A percentile compares a stretch with the other conserved stretches of the same genome.
Evolutionary conservation across 64 coral and sea anemone species (phyloP).

Genomic region (Platygyra sinensis): DNA sequence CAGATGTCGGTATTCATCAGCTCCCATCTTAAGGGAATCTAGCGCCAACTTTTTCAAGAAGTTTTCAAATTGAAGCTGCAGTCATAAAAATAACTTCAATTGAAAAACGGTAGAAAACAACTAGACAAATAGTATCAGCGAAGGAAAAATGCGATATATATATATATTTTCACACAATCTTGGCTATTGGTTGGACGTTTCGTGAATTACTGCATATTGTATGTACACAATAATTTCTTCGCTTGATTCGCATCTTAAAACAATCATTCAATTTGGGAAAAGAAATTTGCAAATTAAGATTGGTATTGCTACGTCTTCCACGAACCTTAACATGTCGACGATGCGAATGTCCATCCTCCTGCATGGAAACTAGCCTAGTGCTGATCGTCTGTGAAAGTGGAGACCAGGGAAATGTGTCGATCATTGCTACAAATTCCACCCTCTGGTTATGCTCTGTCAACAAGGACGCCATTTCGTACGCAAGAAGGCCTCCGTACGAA

Average conservation of each 20-base stretch:
- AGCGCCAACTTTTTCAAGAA: slow-evolving; percentile 29
- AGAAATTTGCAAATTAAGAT: no score
- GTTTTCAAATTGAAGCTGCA: slow-evolving; percentile 25
- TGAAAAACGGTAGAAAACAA: background rate
- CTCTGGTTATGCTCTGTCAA: slow-evolving; percentile 21
- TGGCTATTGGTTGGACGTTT: no score
- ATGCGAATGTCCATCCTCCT: background rate
- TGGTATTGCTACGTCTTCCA: no score
- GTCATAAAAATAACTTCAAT: background rate
- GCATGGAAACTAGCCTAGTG: background rate
- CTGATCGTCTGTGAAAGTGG: background rate
- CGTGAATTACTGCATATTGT: no score
- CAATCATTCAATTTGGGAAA: no score
- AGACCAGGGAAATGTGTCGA: slow-evolving; percentile 51
- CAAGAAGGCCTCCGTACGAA: slow-evolving; percentile 46
- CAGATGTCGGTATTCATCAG: slow-evolving; percentile 2
- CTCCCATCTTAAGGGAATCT: background rate
- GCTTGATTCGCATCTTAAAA: no score
- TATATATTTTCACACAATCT: no score
- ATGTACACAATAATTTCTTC: no score
- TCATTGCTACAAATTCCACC: slow-evolving; percentile 63
- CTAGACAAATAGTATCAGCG: no score
- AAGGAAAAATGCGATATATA: no score
- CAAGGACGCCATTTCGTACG: slow-evolving; percentile 56
- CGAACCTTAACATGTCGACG: background rate